These are phyloP conservation scores for Spatulosminthurus flaviceps DNA, from an alignment of 2,888 invertebrate species.

Conservation along the genomic window DNA sequence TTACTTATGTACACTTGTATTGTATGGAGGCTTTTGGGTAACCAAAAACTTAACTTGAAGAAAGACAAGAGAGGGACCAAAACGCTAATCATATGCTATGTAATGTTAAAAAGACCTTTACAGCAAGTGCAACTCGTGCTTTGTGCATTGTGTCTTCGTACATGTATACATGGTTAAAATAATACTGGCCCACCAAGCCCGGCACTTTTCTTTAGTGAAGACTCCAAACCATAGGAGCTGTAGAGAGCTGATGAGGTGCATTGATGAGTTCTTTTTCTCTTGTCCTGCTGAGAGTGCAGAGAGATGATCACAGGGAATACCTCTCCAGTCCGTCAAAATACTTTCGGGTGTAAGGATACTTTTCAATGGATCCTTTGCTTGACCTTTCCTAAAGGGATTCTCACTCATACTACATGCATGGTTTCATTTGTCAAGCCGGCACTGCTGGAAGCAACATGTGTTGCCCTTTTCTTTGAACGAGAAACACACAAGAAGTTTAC, in stretches of 20 bases:
- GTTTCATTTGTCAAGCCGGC: background rate
- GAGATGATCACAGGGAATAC: constrained; percentile 35
- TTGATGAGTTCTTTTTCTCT: constrained; percentile 35
- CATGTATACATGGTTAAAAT: background rate
- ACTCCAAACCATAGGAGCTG: constrained; percentile 4
- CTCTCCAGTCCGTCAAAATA: constrained; percentile 11
- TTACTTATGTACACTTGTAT: background rate
- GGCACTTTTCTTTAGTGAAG: background rate
- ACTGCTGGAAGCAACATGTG: background rate
- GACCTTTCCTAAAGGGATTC: constrained; percentile 20
- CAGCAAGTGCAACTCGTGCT: constrained; percentile 14
- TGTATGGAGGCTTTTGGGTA: constrained; percentile 14
- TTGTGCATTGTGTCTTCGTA: background rate
- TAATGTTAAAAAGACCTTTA: constrained; percentile 6
- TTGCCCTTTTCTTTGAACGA: background rate
- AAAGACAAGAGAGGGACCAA: constrained; percentile 21
- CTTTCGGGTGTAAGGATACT: background rate
- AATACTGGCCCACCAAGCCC: background rate
- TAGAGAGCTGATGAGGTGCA: constrained; percentile 40
- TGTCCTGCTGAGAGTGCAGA: constrained; percentile 12
- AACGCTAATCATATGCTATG: constrained; percentile 7
- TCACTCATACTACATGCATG: background rate
- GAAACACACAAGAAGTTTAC: constrained; percentile 3
- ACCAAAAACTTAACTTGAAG: constrained; percentile 18
- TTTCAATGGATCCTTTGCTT: constrained; percentile 8